These are phyloP conservation scores for Phaethon lepturus DNA, from an alignment of 2,113 vertebrate species.

Conservation along the genomic window DNA sequence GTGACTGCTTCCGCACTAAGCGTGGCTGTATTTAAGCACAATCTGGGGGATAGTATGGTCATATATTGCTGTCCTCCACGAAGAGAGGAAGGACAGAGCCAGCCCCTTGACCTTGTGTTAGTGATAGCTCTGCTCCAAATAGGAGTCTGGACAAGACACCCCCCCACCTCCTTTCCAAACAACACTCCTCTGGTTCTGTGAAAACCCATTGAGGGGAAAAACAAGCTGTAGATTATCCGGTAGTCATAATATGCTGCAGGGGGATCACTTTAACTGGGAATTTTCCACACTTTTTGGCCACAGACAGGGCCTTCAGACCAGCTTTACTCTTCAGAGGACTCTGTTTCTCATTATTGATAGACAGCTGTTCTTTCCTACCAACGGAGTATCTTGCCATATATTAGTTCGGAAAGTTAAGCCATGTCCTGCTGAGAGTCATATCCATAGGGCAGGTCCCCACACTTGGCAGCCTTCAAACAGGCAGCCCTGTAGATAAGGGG, in stretches of 20 bases:
- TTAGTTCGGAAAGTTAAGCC: neutral
- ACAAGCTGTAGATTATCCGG: neutral
- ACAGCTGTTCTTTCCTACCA: neutral
- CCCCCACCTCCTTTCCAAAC: neutral
- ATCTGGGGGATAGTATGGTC: neutral
- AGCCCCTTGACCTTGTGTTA: accelerated
- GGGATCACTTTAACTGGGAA: neutral
- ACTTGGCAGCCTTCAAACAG: neutral
- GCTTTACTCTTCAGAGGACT: neutral
- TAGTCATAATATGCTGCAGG: neutral
- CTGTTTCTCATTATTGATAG: neutral
- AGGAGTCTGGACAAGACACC: neutral
- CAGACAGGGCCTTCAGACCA: neutral
- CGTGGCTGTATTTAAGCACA: neutral
- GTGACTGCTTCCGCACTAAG: neutral
- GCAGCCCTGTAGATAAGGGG: neutral
- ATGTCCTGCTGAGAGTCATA: neutral
- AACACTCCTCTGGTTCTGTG: neutral
- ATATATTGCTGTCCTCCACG: no score
- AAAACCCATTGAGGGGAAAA: neutral
- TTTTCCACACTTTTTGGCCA: neutral
- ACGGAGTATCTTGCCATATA: accelerated
- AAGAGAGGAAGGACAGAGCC: neutral
- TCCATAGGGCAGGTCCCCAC: neutral
- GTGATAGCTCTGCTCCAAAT: neutral